Evolutionary conservation across 2,888 invertebrate genomes (phyloP).

Genomic region (Dryomyza anilis): DNA sequence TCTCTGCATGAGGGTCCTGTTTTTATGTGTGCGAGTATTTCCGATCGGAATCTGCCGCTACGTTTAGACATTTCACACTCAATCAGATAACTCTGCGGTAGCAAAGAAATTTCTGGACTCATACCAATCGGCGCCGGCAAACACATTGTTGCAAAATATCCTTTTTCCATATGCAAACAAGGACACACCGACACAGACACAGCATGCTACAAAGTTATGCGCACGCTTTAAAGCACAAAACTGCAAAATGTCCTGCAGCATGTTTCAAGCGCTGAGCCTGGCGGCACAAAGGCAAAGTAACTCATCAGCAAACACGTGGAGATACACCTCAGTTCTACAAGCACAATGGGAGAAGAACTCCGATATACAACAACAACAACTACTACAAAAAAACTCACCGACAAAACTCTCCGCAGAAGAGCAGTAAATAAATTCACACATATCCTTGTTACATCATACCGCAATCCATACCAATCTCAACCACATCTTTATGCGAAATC

Average conservation of each 20-base stretch:
- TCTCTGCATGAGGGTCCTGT: slow-evolving; percentile 37
- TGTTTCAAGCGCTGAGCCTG: slow-evolving; percentile 7
- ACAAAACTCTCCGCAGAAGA: not conserved
- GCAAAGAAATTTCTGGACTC: slow-evolving; percentile 46
- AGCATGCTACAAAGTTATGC: not conserved
- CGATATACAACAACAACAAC: too few species aligned
- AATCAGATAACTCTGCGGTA: slow-evolving; percentile 57
- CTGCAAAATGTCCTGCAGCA: slow-evolving; percentile 17
- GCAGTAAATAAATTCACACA: slow-evolving; percentile 22
- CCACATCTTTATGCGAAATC: too few species aligned
- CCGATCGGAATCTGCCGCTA: slow-evolving; percentile 1
- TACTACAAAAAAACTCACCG: too few species aligned
- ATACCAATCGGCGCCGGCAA: not conserved
- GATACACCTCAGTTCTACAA: slow-evolving; percentile 1
- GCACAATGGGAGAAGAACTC: too few species aligned
- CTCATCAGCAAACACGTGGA: slow-evolving; percentile 17
- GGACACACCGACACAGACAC: slow-evolving; percentile 29
- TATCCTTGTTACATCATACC: slow-evolving; percentile 1
- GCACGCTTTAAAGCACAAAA: slow-evolving; percentile 6
- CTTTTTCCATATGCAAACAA: not conserved
- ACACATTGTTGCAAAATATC: not conserved
- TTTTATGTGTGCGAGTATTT: slow-evolving; percentile 31
- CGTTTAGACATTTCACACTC: slow-evolving; percentile 57
- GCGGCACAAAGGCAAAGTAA: too few species aligned
- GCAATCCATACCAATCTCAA: too few species aligned